Percentiles rank a stretch among this genome's conserved stretches.
Evolutionary conservation across 2,888 invertebrate genomes (phyloP).

Genomic region (Dorcus hopei): DNA sequence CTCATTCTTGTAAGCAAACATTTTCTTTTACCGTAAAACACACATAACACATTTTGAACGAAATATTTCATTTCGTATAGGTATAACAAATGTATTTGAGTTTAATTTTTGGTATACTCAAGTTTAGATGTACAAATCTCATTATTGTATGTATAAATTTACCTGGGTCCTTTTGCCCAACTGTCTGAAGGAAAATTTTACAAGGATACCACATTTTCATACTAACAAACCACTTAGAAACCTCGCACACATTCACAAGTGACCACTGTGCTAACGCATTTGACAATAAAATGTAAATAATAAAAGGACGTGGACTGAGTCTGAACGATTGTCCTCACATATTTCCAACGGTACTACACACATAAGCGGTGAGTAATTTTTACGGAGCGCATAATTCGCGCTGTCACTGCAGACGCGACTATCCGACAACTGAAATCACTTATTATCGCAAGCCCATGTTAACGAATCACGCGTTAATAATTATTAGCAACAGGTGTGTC

Average conservation of each 20-base stretch:
- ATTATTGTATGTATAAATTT: neutral
- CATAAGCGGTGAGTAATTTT: neutral
- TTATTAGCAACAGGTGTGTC: neutral
- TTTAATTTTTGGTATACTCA: too few relatives aligned
- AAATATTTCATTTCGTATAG: too few relatives aligned
- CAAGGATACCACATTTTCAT: constrained; percentile 44
- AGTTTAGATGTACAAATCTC: too few relatives aligned
- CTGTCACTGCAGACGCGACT: constrained; percentile 19
- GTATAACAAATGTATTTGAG: too few relatives aligned
- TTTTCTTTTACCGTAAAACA: too few relatives aligned
- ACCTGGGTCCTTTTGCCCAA: constrained; percentile 19
- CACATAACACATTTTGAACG: too few relatives aligned
- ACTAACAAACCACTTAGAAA: constrained; percentile 7
- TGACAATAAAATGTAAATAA: too few relatives aligned
- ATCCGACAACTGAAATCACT: constrained; percentile 24
- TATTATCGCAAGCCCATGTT: constrained; percentile 26
- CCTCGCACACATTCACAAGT: constrained; percentile 8
- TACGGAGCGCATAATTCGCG: constrained; percentile 2
- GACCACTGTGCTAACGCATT: too few relatives aligned
- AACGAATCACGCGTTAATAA: neutral
- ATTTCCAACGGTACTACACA: neutral
- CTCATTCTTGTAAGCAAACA: too few relatives aligned
- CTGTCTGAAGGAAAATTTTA: constrained; percentile 39
- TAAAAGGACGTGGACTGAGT: too few relatives aligned
- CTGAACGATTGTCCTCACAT: neutral